Conservation (phyloP, 37 sponge, comb jelly and placozoan genomes). For the Beroe ovata region DNA sequence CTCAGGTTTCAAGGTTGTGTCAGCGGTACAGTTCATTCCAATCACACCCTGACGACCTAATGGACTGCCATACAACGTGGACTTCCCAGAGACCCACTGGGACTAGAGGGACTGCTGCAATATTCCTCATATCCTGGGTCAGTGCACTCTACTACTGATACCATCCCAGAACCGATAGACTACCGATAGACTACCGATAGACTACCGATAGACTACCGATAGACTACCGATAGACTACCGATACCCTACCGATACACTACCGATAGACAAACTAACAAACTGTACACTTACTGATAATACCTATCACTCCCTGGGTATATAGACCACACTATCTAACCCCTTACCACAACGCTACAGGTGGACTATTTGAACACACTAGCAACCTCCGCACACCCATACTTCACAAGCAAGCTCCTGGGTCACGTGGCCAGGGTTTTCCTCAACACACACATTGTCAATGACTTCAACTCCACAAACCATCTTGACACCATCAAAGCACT, state of each 20-base stretch:
- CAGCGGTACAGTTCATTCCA: constrained; percentile 45
- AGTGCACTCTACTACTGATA: too few species aligned
- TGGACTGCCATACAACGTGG: not conserved
- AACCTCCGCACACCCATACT: constrained; percentile 24
- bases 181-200: too few species aligned
- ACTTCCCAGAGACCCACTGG: not conserved
- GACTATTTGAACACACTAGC: constrained; percentile 47
- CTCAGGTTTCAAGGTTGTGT: constrained; percentile 49
- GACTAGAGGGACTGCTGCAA: not conserved
- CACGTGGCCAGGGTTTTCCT: constrained; percentile 38
- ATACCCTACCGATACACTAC: too few species aligned
- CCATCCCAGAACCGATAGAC: too few species aligned
- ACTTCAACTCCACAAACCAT: constrained; percentile 16
- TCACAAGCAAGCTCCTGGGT: constrained; percentile 14
- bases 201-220: too few species aligned
- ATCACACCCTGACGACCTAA: constrained; percentile 2
- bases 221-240: too few species aligned
- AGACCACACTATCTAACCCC: too few species aligned
- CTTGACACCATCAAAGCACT: constrained; percentile 17
- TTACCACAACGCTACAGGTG: too few species aligned
- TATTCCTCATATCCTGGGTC: constrained; percentile 13
- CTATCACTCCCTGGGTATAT: too few species aligned
- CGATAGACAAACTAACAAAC: too few species aligned
- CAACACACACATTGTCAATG: constrained; percentile 49
- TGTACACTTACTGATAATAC: too few species aligned